Conservation (phyloP, 1,140 invertebrate species). For the roundworm (Caenorhabditis elegans) region DNA sequence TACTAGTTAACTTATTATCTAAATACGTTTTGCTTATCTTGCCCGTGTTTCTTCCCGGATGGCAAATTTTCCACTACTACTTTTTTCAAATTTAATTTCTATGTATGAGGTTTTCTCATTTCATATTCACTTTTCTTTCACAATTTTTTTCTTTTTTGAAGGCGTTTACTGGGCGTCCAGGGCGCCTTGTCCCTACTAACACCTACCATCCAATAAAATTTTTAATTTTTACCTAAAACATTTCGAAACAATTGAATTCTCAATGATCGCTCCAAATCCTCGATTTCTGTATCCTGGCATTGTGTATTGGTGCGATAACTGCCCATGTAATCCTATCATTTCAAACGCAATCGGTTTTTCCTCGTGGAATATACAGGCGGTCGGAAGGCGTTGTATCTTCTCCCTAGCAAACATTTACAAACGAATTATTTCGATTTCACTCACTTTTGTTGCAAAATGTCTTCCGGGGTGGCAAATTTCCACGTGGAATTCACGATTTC, state of each 20-base stretch:
- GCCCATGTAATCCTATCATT: constrained; percentile 13
- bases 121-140: too few relatives aligned
- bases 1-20: too few relatives aligned
- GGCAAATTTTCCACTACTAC: too few relatives aligned
- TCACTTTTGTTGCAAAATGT: neutral
- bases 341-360: neutral
- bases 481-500: neutral
- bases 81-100: too few relatives aligned
- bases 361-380: neutral
- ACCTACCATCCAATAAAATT: too few relatives aligned
- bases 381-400: neutral
- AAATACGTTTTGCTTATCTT: too few relatives aligned
- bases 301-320: constrained; percentile 3
- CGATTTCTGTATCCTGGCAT: constrained; percentile 15
- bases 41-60: too few relatives aligned
- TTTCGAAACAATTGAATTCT: constrained; percentile 5
- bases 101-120: too few relatives aligned
- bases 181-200: too few relatives aligned
- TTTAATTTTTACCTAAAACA: neutral
- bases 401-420: neutral
- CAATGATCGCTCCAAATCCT: constrained; percentile 17
- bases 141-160: too few relatives aligned
- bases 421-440: neutral
- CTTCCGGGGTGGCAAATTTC: neutral
- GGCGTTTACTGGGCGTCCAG: too few relatives aligned